Evolutionary conservation across 2,797 vertebrate species (phyloP).

Genomic region (Numenius phaeopus): DNA sequence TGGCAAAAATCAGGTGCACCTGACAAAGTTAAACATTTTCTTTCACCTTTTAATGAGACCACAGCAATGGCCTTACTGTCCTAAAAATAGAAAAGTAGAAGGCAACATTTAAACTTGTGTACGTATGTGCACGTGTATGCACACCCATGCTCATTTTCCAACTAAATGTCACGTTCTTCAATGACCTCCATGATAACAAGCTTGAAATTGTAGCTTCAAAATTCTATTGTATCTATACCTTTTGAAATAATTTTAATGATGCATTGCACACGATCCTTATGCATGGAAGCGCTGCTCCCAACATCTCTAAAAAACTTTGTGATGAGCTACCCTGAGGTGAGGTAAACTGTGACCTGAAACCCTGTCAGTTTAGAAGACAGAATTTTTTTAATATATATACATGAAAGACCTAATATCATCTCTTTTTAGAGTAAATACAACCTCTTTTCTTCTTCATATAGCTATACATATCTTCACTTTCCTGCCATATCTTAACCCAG

Average conservation of each 20-base stretch:
- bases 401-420: not conserved
- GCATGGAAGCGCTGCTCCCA: not conserved
- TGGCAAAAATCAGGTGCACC: not conserved
- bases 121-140: not conserved
- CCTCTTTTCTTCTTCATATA: not conserved
- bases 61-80: not conserved
- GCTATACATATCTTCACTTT: not conserved
- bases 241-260: not conserved
- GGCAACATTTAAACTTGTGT: slow-evolving; percentile 8
- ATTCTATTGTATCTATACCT: not conserved
- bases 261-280: not conserved
- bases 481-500: not conserved
- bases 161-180: not conserved
- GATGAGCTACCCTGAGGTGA: not conserved
- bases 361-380: not conserved
- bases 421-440: not conserved
- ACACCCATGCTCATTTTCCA: not conserved
- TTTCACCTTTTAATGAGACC: slow-evolving; percentile 10
- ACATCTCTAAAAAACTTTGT: not conserved
- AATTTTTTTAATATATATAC: not conserved
- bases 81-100: not conserved
- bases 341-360: not conserved
- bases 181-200: slow-evolving; percentile 17
- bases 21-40: not conserved
- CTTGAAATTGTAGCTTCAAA: not conserved